These are phyloP conservation scores for Tamandua tetradactyla DNA, from an alignment of 2,797 vertebrate genomes.

Conservation along the genomic window DNA sequence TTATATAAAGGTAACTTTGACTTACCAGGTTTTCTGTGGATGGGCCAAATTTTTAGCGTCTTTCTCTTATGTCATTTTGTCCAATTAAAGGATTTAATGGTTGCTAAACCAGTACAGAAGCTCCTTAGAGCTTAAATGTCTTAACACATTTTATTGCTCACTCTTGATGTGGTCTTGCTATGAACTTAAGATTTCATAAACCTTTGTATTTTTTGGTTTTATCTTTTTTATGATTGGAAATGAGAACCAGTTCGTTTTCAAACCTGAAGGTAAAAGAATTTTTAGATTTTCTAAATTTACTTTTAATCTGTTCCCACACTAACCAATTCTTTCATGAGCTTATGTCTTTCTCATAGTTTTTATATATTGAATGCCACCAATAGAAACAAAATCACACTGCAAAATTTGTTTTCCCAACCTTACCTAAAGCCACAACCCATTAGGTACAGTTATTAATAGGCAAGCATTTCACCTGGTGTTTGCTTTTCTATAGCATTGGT, in stretches of 20 bases:
- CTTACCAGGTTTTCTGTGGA: not conserved
- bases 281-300: not conserved
- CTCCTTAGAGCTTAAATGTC: no score
- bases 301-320: not conserved
- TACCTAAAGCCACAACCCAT: not conserved
- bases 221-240: not conserved
- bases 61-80: not conserved
- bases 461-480: not conserved
- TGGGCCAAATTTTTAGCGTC: not conserved
- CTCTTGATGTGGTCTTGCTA: not conserved
- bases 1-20: slow-evolving; percentile 45
- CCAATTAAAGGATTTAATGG: slow-evolving; percentile 1
- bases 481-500: not conserved
- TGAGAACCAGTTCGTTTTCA: slow-evolving; percentile 2
- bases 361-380: not conserved
- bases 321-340: not conserved
- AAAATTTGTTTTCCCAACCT: not conserved
- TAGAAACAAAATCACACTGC: not conserved
- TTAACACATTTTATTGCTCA: not conserved
- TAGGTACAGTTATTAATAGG: not conserved
- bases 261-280: not conserved
- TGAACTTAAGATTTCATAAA: not conserved
- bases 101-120: not conserved
- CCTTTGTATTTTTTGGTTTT: not conserved
- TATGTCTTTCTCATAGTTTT: not conserved